phyloP scores from a whole-genome alignment of 1,140 invertebrate species.

The Samia ricini region DNA sequence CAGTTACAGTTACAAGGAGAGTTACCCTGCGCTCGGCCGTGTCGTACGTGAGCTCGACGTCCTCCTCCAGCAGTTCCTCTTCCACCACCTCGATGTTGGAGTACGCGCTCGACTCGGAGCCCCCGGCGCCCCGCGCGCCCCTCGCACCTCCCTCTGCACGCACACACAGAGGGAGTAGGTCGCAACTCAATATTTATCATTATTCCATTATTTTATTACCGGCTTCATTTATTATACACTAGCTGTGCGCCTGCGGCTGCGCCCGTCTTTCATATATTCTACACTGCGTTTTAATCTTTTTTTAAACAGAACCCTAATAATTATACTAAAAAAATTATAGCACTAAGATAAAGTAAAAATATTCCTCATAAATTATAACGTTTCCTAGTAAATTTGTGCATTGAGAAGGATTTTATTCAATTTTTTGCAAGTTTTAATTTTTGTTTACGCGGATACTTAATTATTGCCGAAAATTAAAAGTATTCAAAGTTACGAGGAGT shows the following conservation, averaged over 20 bases:
- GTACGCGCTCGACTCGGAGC: slow-evolving; percentile 19
- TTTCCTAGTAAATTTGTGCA: background rate
- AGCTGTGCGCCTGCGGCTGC: no score
- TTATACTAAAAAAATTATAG: no score
- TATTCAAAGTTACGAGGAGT: no score
- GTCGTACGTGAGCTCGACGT: slow-evolving; percentile 43
- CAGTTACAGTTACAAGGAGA: background rate
- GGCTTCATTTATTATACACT: background rate
- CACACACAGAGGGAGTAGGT: background rate
- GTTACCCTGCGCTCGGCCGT: background rate
- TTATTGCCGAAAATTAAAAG: no score
- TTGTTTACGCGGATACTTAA: no score
- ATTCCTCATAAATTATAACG: no score
- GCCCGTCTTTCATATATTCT: no score
- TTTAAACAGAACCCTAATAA: no score
- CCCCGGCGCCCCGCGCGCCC: background rate
- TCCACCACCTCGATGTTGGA: slow-evolving; percentile 33
- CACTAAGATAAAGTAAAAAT: no score
- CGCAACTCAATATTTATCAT: background rate
- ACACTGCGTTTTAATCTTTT: no score
- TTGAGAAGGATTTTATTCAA: no score
- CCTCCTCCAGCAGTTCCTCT: slow-evolving; percentile 39
- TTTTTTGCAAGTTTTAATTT: no score
- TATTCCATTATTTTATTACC: background rate
- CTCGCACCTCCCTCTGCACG: background rate